phyloP scores from a whole-genome alignment of 2,797 vertebrate species.

The Chloroceryle inda region DNA sequence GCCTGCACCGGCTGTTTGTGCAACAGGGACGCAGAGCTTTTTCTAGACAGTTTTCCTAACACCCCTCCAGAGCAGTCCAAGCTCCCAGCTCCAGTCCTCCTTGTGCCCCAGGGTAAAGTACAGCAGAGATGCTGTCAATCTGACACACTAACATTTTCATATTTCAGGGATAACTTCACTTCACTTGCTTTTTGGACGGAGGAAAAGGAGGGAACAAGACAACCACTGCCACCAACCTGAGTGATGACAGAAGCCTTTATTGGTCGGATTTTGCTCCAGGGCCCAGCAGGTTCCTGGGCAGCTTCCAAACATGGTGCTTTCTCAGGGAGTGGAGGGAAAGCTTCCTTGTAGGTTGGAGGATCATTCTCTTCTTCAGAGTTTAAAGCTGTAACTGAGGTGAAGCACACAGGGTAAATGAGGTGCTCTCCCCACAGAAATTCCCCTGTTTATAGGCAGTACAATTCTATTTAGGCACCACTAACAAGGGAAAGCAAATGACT shows the following conservation, averaged over 20 bases:
- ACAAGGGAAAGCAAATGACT: background rate
- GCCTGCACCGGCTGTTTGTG: background rate
- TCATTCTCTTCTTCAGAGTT: conserved; percentile 93
- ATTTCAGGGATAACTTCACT: background rate
- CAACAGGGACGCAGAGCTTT: background rate
- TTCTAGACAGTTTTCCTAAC: background rate
- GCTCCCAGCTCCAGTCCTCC: background rate
- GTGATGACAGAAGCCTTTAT: conserved; percentile 99
- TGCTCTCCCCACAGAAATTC: background rate
- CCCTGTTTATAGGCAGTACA: background rate
- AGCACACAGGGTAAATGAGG: conserved; percentile 20
- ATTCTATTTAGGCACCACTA: background rate
- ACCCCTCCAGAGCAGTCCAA: background rate
- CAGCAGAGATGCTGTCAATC: background rate
- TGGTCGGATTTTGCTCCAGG: conserved; percentile 97
- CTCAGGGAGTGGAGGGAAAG: conserved; percentile 98
- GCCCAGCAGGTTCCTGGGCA: conserved; percentile 89
- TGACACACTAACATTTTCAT: background rate
- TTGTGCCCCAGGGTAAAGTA: background rate
- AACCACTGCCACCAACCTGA: conserved; percentile 85
- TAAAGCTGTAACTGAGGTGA: conserved; percentile 83
- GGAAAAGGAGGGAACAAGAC: background rate
- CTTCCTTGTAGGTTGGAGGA: conserved; percentile 98
- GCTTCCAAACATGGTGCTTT: conserved; percentile 92
- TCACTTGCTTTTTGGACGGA: background rate